Base-by-base conservation (phyloP, 2,113 vertebrate genomes). In the Lampris megalopsis region DNA sequence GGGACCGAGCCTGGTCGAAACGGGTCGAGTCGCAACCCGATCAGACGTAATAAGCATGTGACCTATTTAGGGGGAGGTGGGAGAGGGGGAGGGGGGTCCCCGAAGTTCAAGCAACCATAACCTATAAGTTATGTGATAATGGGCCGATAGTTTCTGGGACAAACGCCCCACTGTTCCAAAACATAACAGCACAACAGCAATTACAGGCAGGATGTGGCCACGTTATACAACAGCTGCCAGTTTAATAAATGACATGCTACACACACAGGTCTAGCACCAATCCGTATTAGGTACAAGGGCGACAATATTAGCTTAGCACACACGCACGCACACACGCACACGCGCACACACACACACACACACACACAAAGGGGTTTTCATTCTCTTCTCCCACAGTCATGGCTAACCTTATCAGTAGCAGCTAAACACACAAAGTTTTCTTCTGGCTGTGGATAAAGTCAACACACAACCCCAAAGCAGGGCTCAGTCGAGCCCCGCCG, bases 371-470 rank as follows among this genome's bases (percentile, higher is more conserved):
- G 57, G 72, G 64, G 48, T 63, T 83, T 43, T 48, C 56, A 54
- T 75, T 78, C 76, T 52, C 63, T 54, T 71, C 60, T 71, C 68
- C 35, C 75, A 65, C 71, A 79, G 63, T 64, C 81, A 69, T 64
- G 60, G 65, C 79, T 49, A 57, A 80, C 81, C 69, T 82, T 85
- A 87, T 87, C 88, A 84, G 83, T 62, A 67, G 81, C 73, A 71
- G 75, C 73, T 89, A 82, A 89, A 89, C 86, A 89, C 80, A 85
- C 74, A 79, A 63, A 61, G 73, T 56, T 77, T 89, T 78, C 84
- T 79, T 68, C 71, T 84, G 88, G 80, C 84, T 82, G 77, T 69
- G 82, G 88, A 89, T 89, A 88, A 89, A 88, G 82, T 68, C 75
- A 75, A 54, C 66, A 77, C 61, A 45, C 77, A 63, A 60, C 74